Conservation (phyloP, 2,797 vertebrate species). For the Semotilus atromaculatus region DNA sequence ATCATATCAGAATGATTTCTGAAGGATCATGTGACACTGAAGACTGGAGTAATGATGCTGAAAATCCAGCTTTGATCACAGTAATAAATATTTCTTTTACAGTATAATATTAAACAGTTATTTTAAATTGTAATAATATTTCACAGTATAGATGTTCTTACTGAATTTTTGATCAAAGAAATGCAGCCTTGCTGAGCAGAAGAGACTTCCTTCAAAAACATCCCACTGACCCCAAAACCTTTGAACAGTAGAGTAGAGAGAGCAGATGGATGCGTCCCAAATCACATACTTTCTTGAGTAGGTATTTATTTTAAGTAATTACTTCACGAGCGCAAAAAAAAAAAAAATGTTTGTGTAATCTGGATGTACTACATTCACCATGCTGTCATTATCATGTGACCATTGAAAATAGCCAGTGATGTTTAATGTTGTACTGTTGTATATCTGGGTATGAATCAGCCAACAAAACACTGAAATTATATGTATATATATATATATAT, state of each 20-base stretch:
- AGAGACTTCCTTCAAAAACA: background rate
- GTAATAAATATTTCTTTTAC: background rate
- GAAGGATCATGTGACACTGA: background rate
- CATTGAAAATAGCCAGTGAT: background rate
- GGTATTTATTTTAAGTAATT: too few relatives aligned
- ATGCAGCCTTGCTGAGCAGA: background rate
- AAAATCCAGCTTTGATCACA: background rate
- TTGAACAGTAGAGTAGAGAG: background rate
- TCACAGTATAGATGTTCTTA: background rate
- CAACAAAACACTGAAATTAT: background rate
- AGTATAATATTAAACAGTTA: background rate
- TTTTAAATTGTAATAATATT: background rate
- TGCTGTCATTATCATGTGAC: too few relatives aligned
- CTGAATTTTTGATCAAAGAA: background rate
- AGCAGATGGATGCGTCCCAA: background rate
- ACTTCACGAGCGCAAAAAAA: too few relatives aligned
- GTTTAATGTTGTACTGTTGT: background rate
- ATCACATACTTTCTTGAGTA: too few relatives aligned
- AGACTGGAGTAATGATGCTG: background rate
- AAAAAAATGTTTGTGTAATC: too few relatives aligned
- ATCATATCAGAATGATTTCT: background rate
- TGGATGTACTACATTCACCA: too few relatives aligned
- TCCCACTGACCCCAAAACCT: background rate
- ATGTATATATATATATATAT: background rate
- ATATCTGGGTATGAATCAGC: too few relatives aligned